phyloP scores from a whole-genome alignment of 2,797 vertebrate species.

The Coregonus sp. region DNA sequence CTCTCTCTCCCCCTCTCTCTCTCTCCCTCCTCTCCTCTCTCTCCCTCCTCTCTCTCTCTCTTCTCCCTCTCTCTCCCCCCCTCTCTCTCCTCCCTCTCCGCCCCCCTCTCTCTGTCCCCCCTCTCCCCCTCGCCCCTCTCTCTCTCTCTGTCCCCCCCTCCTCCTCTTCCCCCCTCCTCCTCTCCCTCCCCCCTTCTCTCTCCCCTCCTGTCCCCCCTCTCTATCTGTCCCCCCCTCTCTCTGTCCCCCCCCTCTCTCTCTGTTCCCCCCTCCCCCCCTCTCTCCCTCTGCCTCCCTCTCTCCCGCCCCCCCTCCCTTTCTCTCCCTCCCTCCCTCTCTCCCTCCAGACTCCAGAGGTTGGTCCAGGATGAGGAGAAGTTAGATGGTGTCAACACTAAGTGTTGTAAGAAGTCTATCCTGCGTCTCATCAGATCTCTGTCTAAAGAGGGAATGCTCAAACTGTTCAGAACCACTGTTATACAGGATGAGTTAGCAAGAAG shows the following conservation, averaged over 20 bases:
- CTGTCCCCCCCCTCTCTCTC: not conserved
- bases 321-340: not conserved
- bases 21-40: too few relatives aligned
- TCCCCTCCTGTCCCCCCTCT: not conserved
- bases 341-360: constrained; percentile 91
- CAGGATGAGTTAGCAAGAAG: constrained; percentile 91
- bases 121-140: too few relatives aligned
- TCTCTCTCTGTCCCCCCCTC: too few relatives aligned
- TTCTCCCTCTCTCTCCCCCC: too few relatives aligned
- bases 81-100: too few relatives aligned
- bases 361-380: constrained; percentile 89
- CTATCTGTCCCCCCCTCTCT: too few relatives aligned
- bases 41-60: too few relatives aligned
- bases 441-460: constrained; percentile 83
- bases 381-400: constrained; percentile 86
- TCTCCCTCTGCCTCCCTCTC: too few relatives aligned
- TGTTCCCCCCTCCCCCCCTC: constrained; percentile 12
- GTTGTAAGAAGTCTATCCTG: constrained; percentile 92
- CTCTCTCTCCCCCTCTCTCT: too few relatives aligned
- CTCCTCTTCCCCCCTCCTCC: not conserved
- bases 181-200: not conserved
- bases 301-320: too few relatives aligned
- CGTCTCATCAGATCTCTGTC: constrained; percentile 84
- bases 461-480: constrained; percentile 86
- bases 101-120: not conserved